Base-by-base conservation (phyloP, 2,113 vertebrate species). In the Eolophus roseicapilla region DNA sequence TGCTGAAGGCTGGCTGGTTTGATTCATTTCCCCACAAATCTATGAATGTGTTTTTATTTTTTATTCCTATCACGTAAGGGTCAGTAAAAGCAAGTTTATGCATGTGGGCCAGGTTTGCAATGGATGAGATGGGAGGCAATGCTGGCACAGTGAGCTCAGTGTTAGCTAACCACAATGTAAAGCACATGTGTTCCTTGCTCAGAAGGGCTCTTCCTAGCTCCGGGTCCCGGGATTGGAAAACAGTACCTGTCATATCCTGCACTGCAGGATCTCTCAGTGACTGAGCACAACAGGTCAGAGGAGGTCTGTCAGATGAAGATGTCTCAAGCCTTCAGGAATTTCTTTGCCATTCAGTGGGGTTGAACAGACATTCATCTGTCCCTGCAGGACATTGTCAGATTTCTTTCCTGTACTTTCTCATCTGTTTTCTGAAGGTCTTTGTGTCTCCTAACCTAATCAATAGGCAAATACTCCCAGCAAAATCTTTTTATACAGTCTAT, bases 61-160 rank as follows among this genome's bases (percentile, higher is more conserved):
- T 20, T 53, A 82, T 47, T 82, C 63, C 1, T 1, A 0, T 11
- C 37, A 55, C 0, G 0, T 50, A 13, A 74, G 33, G 33, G 20
- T 37, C 31, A n/a, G 17, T 8, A 62, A 19, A 50, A 76, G 33
- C 29, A 63, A 33, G 7, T 59, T 17, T 63, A n/a, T 53, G 55
- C 44, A 13, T 52, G 71, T 57, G 35, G 11, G 29, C 7, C 52
- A 37, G 33, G 21, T 80, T 41, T 82, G 79, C 21, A 52, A 5
- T 6, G 63, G 52, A 8, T 7, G 59, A 53, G 16, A 24, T 27
- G 24, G 33, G 37, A 76, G 35, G 39, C 52, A 43, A 86, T 44
- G 20, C 50, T 76, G 27, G 5, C 28, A 7, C 43, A 50, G 17
- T 24, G 25, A 27, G 4, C 39, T 37, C 77, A 20, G 6, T 1